Base-by-base conservation (phyloP, 1,140 invertebrate species). In the Hyposmocoma kahamanoa region DNA sequence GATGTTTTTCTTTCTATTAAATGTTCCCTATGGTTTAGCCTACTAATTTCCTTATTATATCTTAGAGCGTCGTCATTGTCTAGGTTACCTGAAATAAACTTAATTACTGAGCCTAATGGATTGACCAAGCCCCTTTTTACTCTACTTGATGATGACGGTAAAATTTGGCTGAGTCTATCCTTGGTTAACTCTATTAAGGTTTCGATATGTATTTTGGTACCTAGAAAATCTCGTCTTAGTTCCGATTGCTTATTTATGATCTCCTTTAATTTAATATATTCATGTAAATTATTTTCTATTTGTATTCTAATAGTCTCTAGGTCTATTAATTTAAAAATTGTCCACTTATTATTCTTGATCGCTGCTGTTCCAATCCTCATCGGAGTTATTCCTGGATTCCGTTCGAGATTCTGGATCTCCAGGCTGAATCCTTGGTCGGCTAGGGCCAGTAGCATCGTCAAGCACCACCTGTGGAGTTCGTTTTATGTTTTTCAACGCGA, bases 51-150 rank as follows among this genome's bases (percentile, higher is more conserved):
- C 26, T 34, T 42, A 28, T 60, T 48, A 26, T 60, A 67, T 43
- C 42, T 59, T 9, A 59, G 41, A 26, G 54, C 59, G 48, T 63
- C 60, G 4, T 62, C 42, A 43, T 63, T 30, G 28, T 58, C 50
- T 30, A 62, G 17, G 34, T 59, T 60, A 30, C 64, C 57, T 1
- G 52, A 56, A 42, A 63, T 54, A 17, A 53, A 20, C 49, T 67
- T 67, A 26, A 67, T 60, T 13, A 61, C 15, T 4, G 55, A 63
- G 36, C 57, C 57, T 43, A 59, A 15, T 9, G 50, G 59, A 21
- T 57, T 57, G 2, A 59, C 10, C 30, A 59, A 19, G 20, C 47
- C 50, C 32, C 53, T 19, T 48, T 56, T 64, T 19, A 42, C 30
- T 48, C 56, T 17, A 43, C 36, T 28, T 8, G 15, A 32, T 11